Conservation (phyloP, 2,797 vertebrate species). For the Ataeniobius toweri region DNA sequence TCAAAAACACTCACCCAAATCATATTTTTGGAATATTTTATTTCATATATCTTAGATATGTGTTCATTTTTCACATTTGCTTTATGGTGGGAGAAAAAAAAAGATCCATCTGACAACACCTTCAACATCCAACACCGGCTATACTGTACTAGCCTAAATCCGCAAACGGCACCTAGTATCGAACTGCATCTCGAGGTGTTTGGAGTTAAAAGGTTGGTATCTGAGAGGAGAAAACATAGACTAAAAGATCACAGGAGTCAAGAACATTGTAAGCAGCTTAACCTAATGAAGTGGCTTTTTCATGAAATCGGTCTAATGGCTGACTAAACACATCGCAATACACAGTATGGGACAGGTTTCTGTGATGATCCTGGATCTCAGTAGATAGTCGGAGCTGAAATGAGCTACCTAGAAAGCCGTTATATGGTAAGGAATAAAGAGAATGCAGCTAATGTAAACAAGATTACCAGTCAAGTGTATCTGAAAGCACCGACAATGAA, state of each 20-base stretch:
- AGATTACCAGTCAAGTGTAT: background rate
- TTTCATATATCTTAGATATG: too few species aligned
- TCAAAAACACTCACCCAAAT: too few species aligned
- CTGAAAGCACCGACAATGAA: background rate
- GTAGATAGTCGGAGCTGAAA: background rate
- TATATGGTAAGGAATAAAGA: too few species aligned
- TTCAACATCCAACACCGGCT: conserved; percentile 1
- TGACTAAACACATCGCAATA: conserved; percentile 23
- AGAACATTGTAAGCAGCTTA: conserved; percentile 61
- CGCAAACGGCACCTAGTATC: conserved; percentile 1
- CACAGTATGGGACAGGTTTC: conserved; percentile 10
- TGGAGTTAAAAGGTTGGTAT: conserved; percentile 4
- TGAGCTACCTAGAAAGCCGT: too few species aligned
- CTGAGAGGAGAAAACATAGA: conserved; percentile 39
- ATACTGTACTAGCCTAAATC: background rate
- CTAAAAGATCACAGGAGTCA: conserved; percentile 47
- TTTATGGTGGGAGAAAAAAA: too few species aligned
- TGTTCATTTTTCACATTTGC: too few species aligned
- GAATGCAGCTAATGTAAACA: too few species aligned
- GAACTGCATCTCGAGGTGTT: background rate
- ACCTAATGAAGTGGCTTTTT: conserved; percentile 38
- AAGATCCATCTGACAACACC: too few species aligned
- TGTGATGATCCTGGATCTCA: conserved; percentile 13
- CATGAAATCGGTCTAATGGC: conserved; percentile 53
- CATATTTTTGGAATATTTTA: too few species aligned